Evolutionary conservation across 1,140 invertebrate genomes (phyloP).

Genomic region (Mactra quadrangularis): DNA sequence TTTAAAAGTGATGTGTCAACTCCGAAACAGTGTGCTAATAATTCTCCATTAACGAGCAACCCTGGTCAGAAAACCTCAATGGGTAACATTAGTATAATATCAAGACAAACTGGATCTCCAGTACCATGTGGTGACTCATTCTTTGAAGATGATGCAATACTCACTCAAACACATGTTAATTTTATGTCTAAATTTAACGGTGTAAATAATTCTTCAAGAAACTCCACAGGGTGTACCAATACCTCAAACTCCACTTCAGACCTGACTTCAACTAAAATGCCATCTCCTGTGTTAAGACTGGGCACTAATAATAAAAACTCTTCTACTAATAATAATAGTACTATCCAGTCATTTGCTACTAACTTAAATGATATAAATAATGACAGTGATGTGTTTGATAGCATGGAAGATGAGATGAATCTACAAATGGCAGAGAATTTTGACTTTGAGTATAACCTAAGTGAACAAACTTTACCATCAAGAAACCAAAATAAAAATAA

Average conservation of each 20-base stretch:
- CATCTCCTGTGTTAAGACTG: constrained; percentile 4
- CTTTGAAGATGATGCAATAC: constrained; percentile 75
- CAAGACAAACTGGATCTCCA: constrained; percentile 64
- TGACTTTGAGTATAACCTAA: constrained; percentile 67
- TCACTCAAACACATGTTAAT: constrained; percentile 70
- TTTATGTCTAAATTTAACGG: constrained; percentile 66
- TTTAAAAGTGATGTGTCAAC: no score
- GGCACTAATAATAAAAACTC: constrained; percentile 4
- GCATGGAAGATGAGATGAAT: constrained; percentile 56
- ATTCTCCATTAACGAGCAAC: constrained; percentile 31
- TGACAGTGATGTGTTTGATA: constrained; percentile 50
- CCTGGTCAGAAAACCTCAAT: constrained; percentile 55
- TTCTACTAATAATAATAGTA: no score
- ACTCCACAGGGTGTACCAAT: constrained; percentile 9
- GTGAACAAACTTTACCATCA: constrained; percentile 25
- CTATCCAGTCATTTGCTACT: no score
- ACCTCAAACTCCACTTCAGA: constrained; percentile 28
- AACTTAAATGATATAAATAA: neutral
- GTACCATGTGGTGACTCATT: constrained; percentile 80
- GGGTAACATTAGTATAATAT: neutral
- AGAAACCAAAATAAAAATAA: neutral
- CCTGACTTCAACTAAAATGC: constrained; percentile 55
- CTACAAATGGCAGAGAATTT: constrained; percentile 42
- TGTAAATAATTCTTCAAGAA: constrained; percentile 38
- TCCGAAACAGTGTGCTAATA: no score